Evolutionary conservation across 2,113 vertebrate species (phyloP).

Genomic region (Numida meleagris): DNA sequence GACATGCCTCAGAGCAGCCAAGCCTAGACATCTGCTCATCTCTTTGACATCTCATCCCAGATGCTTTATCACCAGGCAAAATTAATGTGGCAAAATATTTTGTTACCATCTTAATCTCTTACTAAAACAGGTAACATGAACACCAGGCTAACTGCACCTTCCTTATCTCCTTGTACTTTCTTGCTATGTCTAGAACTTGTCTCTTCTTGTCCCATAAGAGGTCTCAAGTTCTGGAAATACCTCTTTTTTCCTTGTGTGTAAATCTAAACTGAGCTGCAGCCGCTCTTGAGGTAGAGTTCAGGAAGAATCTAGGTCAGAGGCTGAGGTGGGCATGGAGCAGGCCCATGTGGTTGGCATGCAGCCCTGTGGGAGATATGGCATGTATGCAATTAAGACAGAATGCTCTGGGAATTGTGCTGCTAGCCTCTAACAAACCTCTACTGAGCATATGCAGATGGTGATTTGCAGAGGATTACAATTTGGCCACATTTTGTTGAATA

Average conservation of each 20-base stretch:
- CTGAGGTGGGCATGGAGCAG: slow-evolving; percentile 57
- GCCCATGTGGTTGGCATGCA: slow-evolving; percentile 65
- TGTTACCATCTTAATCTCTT: slow-evolving; percentile 7
- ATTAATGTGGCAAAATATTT: slow-evolving; percentile 36
- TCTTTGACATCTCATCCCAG: slow-evolving; percentile 68
- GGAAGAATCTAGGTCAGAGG: slow-evolving; percentile 52
- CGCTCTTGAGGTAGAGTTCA: slow-evolving; percentile 21
- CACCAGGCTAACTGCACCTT: neutral
- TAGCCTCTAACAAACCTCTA: slow-evolving; percentile 61
- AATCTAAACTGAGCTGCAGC: neutral
- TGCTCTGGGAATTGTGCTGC: slow-evolving; percentile 71
- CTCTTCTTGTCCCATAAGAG: neutral
- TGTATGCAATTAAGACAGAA: slow-evolving; percentile 71
- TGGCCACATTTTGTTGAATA: slow-evolving; percentile 71
- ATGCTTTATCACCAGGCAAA: slow-evolving; percentile 65
- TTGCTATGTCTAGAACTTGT: slow-evolving; percentile 6
- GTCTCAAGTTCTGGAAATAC: neutral
- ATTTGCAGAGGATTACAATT: slow-evolving; percentile 72
- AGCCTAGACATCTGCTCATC: slow-evolving; percentile 64
- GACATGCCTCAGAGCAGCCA: slow-evolving; percentile 56
- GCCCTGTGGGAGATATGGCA: slow-evolving; percentile 66
- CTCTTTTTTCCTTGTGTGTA: neutral
- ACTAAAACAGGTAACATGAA: neutral
- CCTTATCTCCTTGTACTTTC: neutral
- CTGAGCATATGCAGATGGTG: slow-evolving; percentile 68